phyloP scores from a whole-genome alignment of 2,797 vertebrate species.

The Girardinus metallicus region DNA sequence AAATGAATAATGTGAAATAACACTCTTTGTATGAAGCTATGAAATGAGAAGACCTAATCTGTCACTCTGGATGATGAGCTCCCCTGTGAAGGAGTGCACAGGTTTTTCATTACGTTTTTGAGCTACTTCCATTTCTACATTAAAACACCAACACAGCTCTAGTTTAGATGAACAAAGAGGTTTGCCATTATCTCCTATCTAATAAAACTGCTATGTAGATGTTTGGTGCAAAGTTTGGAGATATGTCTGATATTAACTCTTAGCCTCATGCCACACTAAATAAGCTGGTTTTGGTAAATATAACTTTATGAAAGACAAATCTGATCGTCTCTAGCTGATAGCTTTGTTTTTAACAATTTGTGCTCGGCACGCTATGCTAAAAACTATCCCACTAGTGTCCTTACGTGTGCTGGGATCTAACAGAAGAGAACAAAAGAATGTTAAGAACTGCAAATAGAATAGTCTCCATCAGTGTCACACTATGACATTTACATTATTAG shows the following conservation, averaged over 20 bases:
- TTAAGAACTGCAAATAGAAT: background rate
- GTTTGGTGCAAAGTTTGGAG: background rate
- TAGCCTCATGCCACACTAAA: background rate
- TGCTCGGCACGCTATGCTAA: background rate
- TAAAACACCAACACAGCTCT: background rate
- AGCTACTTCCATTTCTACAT: background rate
- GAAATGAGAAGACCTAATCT: background rate
- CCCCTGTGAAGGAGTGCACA: background rate
- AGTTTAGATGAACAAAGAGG: background rate
- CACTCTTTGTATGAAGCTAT: background rate
- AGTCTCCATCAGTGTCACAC: background rate
- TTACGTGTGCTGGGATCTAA: constrained; percentile 8
- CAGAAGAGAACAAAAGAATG: background rate
- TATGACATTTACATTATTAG: constrained; percentile 1
- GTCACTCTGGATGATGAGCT: background rate
- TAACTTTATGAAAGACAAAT: background rate
- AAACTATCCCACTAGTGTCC: constrained; percentile 47
- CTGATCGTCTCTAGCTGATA: background rate
- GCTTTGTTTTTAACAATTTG: background rate
- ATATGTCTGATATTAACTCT: background rate
- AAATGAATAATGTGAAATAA: background rate
- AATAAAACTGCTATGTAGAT: background rate
- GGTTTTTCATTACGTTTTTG: background rate
- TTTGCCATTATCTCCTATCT: background rate
- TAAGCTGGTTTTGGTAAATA: background rate